phyloP scores from a whole-genome alignment of 2,797 vertebrate genomes.

The Hippoglossus hippoglossus region DNA sequence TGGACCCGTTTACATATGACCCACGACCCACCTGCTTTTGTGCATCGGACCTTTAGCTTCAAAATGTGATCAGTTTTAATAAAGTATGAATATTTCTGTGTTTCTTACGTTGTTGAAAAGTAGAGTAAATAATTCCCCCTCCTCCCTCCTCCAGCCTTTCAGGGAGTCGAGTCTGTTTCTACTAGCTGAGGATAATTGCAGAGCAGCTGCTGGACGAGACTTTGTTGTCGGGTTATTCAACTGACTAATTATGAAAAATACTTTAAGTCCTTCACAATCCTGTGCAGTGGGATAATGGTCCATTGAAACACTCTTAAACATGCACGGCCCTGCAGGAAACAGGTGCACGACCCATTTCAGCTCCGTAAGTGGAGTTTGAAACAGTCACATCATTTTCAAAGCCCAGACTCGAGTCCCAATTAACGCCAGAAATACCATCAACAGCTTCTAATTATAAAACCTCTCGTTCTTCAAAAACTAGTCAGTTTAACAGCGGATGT shows the following conservation, averaged over 20 bases:
- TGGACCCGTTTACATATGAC: too few species aligned
- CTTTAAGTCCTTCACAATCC: constrained; percentile 53
- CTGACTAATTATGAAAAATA: constrained; percentile 57
- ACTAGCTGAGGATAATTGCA: constrained; percentile 21
- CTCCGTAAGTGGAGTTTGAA: constrained; percentile 40
- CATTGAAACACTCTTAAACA: constrained; percentile 54
- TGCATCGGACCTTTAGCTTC: too few species aligned
- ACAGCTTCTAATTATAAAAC: background rate
- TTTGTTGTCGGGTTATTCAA: constrained; percentile 53
- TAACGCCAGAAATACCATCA: constrained; percentile 8
- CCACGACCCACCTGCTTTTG: too few species aligned
- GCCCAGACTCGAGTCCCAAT: constrained; percentile 21
- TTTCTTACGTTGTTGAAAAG: background rate
- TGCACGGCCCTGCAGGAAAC: constrained; percentile 42
- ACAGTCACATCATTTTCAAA: constrained; percentile 32
- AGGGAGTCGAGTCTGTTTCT: background rate
- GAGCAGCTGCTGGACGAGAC: constrained; percentile 52
- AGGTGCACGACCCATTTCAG: constrained; percentile 51
- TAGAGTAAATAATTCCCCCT: too few species aligned
- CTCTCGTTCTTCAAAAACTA: background rate
- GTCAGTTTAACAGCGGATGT: too few species aligned
- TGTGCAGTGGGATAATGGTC: constrained; percentile 54
- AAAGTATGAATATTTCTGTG: background rate
- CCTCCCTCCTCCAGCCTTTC: background rate
- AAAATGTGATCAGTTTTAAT: background rate